A percentile compares a stretch with the other conserved stretches of the same genome.
phyloP scores from a whole-genome alignment of 2,113 vertebrate species.

The Burhinus bistriatus region DNA sequence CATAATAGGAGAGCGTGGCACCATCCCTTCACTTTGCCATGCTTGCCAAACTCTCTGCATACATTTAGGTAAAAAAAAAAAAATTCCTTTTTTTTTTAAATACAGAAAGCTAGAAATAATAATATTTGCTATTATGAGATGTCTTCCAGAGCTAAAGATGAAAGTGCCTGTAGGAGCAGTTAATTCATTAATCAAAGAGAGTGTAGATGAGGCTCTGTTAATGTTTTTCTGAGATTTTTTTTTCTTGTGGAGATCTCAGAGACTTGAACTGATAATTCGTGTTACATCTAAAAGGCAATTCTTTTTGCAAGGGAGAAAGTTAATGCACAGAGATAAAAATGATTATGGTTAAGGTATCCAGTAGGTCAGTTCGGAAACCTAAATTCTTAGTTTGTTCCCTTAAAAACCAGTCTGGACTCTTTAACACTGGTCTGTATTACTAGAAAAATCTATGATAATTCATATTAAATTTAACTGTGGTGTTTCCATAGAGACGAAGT shows the following conservation, averaged over 20 bases:
- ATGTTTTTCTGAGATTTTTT: not conserved
- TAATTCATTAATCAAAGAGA: not conserved
- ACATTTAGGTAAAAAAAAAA: not conserved
- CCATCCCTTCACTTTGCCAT: not conserved
- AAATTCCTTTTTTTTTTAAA: not conserved
- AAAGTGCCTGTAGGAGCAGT: not conserved
- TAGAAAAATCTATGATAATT: not conserved
- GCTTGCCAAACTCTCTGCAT: not conserved
- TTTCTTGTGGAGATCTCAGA: not conserved
- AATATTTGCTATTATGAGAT: not conserved
- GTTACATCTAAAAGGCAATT: not conserved
- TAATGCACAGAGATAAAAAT: not conserved
- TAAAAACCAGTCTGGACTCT: not conserved
- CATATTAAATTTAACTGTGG: not conserved
- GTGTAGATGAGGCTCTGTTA: not conserved
- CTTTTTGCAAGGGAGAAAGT: not conserved
- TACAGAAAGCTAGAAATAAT: not conserved
- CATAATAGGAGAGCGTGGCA: not conserved
- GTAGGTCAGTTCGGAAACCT: not conserved
- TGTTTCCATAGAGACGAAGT: conserved; percentile 50
- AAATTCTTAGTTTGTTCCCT: not conserved
- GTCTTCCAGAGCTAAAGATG: not conserved
- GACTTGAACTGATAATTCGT: not conserved
- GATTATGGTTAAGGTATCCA: not conserved
- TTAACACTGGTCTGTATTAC: not conserved